Conservation (phyloP, 1,140 invertebrate species). For the Drosophila rhopaloa region DNA sequence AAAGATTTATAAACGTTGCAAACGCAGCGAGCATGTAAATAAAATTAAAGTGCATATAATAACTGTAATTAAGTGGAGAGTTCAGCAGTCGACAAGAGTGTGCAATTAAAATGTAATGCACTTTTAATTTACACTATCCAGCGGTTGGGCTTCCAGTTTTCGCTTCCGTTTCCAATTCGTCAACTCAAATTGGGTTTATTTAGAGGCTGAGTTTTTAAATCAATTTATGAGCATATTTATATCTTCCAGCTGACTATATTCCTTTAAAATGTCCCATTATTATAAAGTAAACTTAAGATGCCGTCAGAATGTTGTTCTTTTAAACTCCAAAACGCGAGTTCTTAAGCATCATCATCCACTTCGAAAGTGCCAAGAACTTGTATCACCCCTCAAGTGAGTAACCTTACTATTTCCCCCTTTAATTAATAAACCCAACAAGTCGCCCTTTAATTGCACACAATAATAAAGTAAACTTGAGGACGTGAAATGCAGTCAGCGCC, state of each 20-base stretch:
- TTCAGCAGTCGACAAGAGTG: conserved; percentile 16
- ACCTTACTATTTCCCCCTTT: not conserved
- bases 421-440: conserved; percentile 10
- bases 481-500: conserved; percentile 44
- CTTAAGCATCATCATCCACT: not conserved
- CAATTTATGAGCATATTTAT: not conserved
- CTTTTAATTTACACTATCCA: conserved; percentile 52
- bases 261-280: no score
- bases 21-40: conserved; percentile 35
- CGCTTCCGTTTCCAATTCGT: conserved; percentile 6
- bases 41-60: conserved; percentile 54
- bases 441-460: conserved; percentile 29
- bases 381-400: no score
- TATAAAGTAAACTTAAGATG: no score
- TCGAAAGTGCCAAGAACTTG: no score
- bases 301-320: no score
- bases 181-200: conserved; percentile 2
- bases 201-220: conserved; percentile 1
- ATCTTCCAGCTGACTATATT: no score
- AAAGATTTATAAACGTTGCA: conserved; percentile 38
- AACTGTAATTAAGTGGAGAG: conserved; percentile 52
- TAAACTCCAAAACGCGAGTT: not conserved
- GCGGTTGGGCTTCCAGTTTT: not conserved
- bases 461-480: conserved; percentile 31
- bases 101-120: conserved; percentile 62